Conservation (phyloP, 2,113 vertebrate genomes). For the Cebus imitator region DNA sequence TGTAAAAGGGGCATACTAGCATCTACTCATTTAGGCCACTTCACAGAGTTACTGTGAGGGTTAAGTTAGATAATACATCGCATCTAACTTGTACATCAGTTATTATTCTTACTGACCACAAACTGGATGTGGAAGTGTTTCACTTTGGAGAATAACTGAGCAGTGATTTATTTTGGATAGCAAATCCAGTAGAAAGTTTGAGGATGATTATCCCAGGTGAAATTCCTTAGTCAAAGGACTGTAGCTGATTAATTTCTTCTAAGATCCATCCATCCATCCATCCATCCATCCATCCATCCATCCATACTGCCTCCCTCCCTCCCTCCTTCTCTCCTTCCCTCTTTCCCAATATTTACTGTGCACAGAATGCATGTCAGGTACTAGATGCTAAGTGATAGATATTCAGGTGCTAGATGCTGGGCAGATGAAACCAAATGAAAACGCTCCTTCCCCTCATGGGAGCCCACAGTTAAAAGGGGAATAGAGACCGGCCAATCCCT, state of each 20-base stretch:
- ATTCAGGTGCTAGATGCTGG: neutral
- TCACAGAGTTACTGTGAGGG: neutral
- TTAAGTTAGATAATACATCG: neutral
- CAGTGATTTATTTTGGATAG: neutral
- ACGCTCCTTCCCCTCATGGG: neutral
- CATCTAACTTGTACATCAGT: neutral
- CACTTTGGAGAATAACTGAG: neutral
- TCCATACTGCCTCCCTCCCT: neutral
- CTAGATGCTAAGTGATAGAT: neutral
- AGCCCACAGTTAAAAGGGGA: neutral
- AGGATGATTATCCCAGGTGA: neutral
- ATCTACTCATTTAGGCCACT: neutral
- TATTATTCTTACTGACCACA: neutral
- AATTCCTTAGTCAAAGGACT: neutral
- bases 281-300: neutral
- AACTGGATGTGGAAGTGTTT: neutral
- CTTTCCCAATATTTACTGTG: neutral
- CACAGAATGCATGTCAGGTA: neutral
- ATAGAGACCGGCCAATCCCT: neutral
- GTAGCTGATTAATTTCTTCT: neutral
- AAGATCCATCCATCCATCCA: neutral
- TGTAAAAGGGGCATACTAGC: neutral
- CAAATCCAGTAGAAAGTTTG: neutral
- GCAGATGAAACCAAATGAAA: neutral
- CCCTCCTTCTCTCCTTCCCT: neutral